Percentiles rank a stretch among this genome's conserved stretches.
Evolutionary conservation across 1,140 invertebrate genomes (phyloP).

Genomic region (Cydia strobilella): DNA sequence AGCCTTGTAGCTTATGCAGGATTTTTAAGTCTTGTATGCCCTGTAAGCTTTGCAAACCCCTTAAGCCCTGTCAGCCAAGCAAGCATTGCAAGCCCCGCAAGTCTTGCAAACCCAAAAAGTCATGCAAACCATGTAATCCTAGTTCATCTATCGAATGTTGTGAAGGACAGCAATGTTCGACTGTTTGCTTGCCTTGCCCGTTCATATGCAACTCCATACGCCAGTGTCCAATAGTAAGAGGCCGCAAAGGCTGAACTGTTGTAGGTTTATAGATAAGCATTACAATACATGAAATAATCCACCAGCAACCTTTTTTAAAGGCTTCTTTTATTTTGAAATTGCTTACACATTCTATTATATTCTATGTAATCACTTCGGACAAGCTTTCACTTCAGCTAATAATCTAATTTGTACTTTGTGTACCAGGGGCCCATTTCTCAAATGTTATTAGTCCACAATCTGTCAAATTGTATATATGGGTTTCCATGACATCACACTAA

Average conservation of each 20-base stretch:
- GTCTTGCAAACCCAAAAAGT: slow-evolving; percentile 26
- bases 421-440: no score
- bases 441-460: no score
- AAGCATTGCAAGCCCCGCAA: slow-evolving; percentile 25
- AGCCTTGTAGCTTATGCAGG: not conserved
- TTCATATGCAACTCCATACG: not conserved
- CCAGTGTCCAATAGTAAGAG: not conserved
- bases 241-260: not conserved
- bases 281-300: no score
- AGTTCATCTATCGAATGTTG: not conserved
- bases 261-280: no score
- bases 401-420: no score
- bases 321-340: no score
- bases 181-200: not conserved
- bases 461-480: no score
- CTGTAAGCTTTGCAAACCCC: not conserved
- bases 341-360: no score
- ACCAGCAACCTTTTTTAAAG: no score
- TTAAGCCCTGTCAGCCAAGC: not conserved
- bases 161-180: not conserved
- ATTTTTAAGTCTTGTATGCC: not conserved
- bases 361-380: no score
- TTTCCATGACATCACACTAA: no score
- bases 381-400: no score
- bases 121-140: slow-evolving; percentile 28